Percentiles rank a stretch among this genome's conserved stretches.
phyloP scores from a whole-genome alignment of 2,888 invertebrate genomes.

The Steinernema scapterisci region DNA sequence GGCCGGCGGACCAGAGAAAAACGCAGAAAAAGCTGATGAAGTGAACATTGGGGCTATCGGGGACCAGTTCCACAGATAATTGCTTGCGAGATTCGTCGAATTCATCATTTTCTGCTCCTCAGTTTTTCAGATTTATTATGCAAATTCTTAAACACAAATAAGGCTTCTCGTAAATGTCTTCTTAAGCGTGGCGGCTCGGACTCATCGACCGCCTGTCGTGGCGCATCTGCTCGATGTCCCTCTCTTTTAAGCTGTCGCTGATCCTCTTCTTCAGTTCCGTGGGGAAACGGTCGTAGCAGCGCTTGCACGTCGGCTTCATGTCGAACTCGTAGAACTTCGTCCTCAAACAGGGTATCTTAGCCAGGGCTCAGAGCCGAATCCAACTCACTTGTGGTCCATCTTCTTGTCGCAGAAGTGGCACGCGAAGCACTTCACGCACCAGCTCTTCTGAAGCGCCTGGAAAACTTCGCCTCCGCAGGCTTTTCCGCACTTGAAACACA shows the following conservation, averaged over 20 bases:
- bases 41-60: no score
- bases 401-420: conserved; percentile 95
- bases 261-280: conserved; percentile 88
- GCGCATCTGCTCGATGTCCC: conserved; percentile 48
- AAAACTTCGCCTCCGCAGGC: conserved; percentile 92
- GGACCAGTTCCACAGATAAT: no score
- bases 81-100: no score
- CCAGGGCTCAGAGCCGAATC: background rate
- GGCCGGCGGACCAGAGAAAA: no score
- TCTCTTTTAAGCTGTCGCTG: conserved; percentile 63
- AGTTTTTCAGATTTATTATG: no score
- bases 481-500: conserved; percentile 98
- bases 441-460: conserved; percentile 95
- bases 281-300: conserved; percentile 96
- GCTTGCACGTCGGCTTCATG: conserved; percentile 95
- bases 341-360: conserved; percentile 33
- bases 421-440: conserved; percentile 98
- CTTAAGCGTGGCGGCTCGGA: conserved; percentile 30
- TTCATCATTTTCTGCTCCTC: no score
- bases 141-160: no score
- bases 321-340: conserved; percentile 98
- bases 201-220: conserved; percentile 43
- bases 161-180: no score
- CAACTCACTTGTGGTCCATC: conserved; percentile 71
- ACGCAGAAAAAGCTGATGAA: no score